Percentiles rank a stretch among this genome's conserved stretches.
These are phyloP conservation scores for Tanytarsus gracilentus DNA, from an alignment of 2,888 invertebrate genomes.

Conservation along the genomic window DNA sequence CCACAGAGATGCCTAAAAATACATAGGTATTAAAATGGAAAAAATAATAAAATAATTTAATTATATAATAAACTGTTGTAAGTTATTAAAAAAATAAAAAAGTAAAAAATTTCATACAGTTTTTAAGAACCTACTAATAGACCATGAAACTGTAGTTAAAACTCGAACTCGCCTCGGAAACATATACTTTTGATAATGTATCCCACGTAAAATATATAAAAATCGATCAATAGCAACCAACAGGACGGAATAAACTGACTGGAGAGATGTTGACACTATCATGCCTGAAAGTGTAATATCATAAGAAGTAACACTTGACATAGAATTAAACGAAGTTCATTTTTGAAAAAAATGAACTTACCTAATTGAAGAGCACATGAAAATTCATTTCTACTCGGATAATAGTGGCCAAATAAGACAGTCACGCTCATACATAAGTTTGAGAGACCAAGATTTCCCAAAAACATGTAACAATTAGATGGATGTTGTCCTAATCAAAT, in stretches of 20 bases:
- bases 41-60: not conserved
- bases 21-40: constrained; percentile 21
- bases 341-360: constrained; percentile 31
- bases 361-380: constrained; percentile 44
- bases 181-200: constrained; percentile 54
- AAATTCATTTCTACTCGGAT: constrained; percentile 41
- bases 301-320: not conserved
- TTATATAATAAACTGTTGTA: not conserved
- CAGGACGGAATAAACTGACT: constrained; percentile 55
- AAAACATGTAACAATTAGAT: constrained; percentile 53
- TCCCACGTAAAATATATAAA: constrained; percentile 54
- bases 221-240: constrained; percentile 56
- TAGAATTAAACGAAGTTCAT: not conserved
- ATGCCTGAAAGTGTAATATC: constrained; percentile 43
- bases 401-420: constrained; percentile 48
- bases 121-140: constrained; percentile 42
- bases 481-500: constrained; percentile 55
- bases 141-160: constrained; percentile 49
- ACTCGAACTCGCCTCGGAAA: constrained; percentile 50
- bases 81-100: no score
- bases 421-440: constrained; percentile 55
- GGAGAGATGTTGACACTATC: constrained; percentile 54
- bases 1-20: constrained; percentile 48
- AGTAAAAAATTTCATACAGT: no score
- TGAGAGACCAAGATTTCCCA: constrained; percentile 57